phyloP scores from a whole-genome alignment of 2,888 invertebrate genomes.

The Aporophyla nigra region DNA sequence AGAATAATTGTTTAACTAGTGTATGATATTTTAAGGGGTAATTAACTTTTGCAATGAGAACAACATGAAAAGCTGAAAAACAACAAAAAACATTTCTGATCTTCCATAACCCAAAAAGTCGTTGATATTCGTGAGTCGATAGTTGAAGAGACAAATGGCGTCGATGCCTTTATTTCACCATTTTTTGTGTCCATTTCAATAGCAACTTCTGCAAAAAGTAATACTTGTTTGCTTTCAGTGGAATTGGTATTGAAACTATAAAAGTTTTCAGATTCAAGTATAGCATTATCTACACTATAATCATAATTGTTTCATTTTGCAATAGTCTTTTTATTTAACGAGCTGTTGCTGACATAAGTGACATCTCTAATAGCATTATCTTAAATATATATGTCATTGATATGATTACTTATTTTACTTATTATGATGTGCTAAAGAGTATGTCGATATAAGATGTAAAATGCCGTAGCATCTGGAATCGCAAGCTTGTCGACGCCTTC shows the following conservation, averaged over 20 bases:
- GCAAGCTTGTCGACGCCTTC: neutral
- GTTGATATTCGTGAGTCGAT: neutral
- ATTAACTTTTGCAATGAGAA: neutral
- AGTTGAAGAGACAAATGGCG: too few relatives aligned
- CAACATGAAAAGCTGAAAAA: neutral
- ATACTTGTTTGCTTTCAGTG: conserved; percentile 29
- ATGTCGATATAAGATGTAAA: neutral
- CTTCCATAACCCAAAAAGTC: neutral
- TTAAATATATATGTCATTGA: neutral
- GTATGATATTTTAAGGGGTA: neutral
- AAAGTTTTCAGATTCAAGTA: conserved; percentile 13
- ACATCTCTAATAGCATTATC: neutral
- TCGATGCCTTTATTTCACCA: neutral
- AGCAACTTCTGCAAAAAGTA: conserved; percentile 10
- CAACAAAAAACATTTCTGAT: too few relatives aligned
- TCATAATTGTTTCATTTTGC: neutral
- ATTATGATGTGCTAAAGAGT: neutral
- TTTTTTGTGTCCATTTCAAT: conserved; percentile 5
- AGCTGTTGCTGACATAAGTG: neutral
- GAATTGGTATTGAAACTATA: conserved; percentile 17
- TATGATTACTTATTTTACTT: neutral
- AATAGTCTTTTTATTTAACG: neutral
- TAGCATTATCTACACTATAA: neutral
- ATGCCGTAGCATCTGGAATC: conserved; percentile 18
- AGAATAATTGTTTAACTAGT: neutral